Evolutionary conservation across 1,140 invertebrate species (phyloP), one percentile per base, ranked within the genome.

Genomic region (Drosophila pectinifera): DNA sequence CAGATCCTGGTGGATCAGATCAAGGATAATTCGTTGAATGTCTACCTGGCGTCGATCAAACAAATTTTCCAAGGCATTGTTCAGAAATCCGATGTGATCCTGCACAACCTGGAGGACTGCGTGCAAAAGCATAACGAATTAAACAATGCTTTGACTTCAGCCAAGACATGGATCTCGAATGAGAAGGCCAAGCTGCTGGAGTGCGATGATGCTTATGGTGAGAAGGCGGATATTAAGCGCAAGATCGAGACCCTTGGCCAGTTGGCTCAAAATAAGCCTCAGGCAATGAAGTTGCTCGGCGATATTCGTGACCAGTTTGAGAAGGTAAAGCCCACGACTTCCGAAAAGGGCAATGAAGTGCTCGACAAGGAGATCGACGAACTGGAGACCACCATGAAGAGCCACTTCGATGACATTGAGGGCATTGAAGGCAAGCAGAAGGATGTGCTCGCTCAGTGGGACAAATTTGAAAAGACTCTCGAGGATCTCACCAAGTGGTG

Each of bases 11-110:
- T 98, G 8, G 96, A 98, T 91, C 96, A 98, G 93, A 98, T 97
- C 4, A 96, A 97, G 90, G 97, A 98, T 80, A 96, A 95, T 42
- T 96, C 96, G 1, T 91, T 98, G 46, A 96, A 97, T 91, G 94
- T 96, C 5, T 98, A 97, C 91, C 92, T 98, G 1, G 95, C 97
- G 79, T 98, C 97, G 0, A 97, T 98, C 6, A 97, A 97, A 85
- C 95, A 96, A 85, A 93, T 98, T 14, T 99, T 98, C 93, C 94
- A 96, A 73, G 96, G 96, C 80, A 97, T 98, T 77, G 97, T 97
- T 1, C 93, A 95, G 0, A 98, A 97, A 91, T 98, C 97, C 1
- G 95, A 97, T 92, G 96, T 97, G 80, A 93, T 98, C 4, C 93
- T 98, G 45, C 95, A 96, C 45, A 96, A 97, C 89, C 93, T 98